Evolutionary conservation across 2,797 vertebrate genomes (phyloP), one percentile per base, ranked within the genome.

Genomic region (Diplodus puntazzo): DNA sequence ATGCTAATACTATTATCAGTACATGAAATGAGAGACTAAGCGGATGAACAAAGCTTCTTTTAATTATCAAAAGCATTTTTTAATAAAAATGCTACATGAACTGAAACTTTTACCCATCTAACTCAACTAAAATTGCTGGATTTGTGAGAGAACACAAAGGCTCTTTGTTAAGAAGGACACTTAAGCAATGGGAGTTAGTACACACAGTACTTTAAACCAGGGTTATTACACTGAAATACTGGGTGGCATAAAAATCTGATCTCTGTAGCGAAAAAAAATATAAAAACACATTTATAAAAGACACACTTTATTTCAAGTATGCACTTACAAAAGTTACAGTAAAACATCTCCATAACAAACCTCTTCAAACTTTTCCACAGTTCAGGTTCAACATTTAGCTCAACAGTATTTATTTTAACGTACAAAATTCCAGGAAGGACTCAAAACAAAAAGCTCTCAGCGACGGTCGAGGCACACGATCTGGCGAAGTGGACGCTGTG

Each of bases 241-340:
- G 16, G 5, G 18, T 58, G 10, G 3, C 14, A 20, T 25, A n/a
- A 58, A 76, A 64, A 11, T 25, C 7, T 42, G 0, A 62, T 61
- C 20, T 25, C 21, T 61, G 46, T 4, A 16, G 30, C n/a, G 59
- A 75, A 73, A 63, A 60, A 69, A 63, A 60, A 69, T 10, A 46
- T 39, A 39, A 39, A 10, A 77, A 53, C n/a, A 43, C 8, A 60
- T 48, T 11, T 87, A 80, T 80, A 89, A 92, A 87, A 91, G 55
- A 87, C 76, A 92, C 78, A 91, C 67, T 94, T 94, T 93, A 93
- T 89, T 93, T 82, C 74, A 94, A 94, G 86, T 81, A 83, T 81
- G 82, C 79, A 87, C 85, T 90, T 95, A 94, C 73, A 94, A 93
- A 95, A 92, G 80, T 84, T 87, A 93, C 90, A 92, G 50, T 86